Conservation (phyloP, 2,888 invertebrate species). For the Phengaris arion region DNA sequence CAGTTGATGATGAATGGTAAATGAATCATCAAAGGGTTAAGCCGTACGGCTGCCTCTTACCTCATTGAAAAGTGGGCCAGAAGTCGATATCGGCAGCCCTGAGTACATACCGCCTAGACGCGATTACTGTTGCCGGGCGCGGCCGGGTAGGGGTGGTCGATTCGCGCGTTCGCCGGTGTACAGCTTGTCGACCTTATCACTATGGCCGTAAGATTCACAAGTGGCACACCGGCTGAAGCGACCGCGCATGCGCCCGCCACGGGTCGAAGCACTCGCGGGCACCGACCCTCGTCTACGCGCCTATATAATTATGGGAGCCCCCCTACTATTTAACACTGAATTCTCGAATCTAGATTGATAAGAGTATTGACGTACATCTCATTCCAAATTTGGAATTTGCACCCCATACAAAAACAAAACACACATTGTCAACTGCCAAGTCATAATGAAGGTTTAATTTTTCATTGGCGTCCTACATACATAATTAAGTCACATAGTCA, state of each 20-base stretch:
- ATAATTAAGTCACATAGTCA: too few relatives aligned
- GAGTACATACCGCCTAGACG: conserved; percentile 34
- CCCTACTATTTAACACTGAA: conserved; percentile 38
- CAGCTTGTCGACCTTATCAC: background rate
- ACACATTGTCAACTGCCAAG: background rate
- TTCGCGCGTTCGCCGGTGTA: conserved; percentile 43
- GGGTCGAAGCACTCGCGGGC: conserved; percentile 74
- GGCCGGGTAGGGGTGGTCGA: conserved; percentile 56
- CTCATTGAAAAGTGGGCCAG: conserved; percentile 18
- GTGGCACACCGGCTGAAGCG: conserved; percentile 42
- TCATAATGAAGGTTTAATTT: background rate
- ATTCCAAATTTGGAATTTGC: background rate
- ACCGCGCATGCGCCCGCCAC: conserved; percentile 67
- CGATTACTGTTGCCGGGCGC: conserved; percentile 40
- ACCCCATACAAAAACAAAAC: conserved; percentile 7
- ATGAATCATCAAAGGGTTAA: conserved; percentile 17
- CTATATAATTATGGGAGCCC: conserved; percentile 46
- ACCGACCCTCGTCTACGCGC: conserved; percentile 68
- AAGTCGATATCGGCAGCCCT: conserved; percentile 19
- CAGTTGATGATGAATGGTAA: conserved; percentile 7
- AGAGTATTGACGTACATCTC: background rate
- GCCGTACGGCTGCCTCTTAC: conserved; percentile 16
- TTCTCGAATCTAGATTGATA: conserved; percentile 26
- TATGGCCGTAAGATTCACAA: background rate
- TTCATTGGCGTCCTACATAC: background rate